Evolutionary conservation across 2,888 invertebrate genomes (phyloP), one percentile per base, ranked within the genome.

Genomic region (Lasioglossum malachurum): DNA sequence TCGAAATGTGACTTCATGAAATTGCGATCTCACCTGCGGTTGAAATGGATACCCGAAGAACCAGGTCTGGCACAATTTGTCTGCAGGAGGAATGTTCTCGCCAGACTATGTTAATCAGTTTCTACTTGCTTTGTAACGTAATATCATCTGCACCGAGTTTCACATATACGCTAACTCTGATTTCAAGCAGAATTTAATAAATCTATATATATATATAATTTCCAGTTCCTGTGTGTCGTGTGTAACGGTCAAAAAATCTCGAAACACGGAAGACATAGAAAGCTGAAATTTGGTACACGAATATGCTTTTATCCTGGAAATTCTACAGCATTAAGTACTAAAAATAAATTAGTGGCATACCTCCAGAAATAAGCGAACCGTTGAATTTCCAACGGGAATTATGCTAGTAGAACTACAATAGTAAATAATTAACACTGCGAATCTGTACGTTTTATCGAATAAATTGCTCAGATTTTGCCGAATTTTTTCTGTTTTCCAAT

Each of bases 71-170:
- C 16, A 5, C 14, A 27, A 60, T 60, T 60, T 60, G 27, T 60
- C 60, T 60, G 60, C 27, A 31, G 5, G 0, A 16, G 60, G 14
- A 14, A 60, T 27, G n/a, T 60, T 60, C 60, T 60, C 27, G 16
- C 27, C 60, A 14, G 60, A 27, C 27, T 27, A 16, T 27, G 27
- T 16, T 27, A 60, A 27, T 60, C 60, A 60, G 60, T 60, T 27
- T 27, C 60, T 60, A 27, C 60, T 31, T 31, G 60, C 60, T 60
- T 60, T 60, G 60, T 60, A 31, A 60, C 60, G 60, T 60, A 60
- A 27, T 60, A 60, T 60, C 16, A 27, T 27, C 27, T 14, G 14
- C 12, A 5, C 1, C 27, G 27, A 27, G 60, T 27, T 14, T 60
- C 60, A 27, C 14, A 5, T 60, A 60, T 14, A 27, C 27, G 60